These are phyloP conservation scores for Micromys minutus DNA, from an alignment of 2,113 vertebrate genomes.

Conservation along the genomic window DNA sequence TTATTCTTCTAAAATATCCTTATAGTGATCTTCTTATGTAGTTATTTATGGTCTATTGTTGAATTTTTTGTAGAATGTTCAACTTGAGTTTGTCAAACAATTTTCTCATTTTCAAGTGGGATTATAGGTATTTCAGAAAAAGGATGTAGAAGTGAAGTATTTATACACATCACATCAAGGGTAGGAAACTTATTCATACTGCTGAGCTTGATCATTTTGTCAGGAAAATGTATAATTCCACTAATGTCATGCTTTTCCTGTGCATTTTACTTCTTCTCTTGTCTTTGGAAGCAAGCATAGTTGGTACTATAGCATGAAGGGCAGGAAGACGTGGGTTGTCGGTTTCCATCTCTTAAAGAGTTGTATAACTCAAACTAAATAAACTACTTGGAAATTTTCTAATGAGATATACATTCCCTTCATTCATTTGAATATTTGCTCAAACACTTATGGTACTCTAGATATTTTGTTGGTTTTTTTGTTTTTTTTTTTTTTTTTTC, in stretches of 20 bases:
- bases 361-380: not conserved
- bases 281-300: not conserved
- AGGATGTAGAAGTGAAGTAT: not conserved
- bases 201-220: not conserved
- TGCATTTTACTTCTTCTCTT: not conserved
- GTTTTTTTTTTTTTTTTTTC: too few relatives aligned
- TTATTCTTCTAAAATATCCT: not conserved
- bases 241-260: not conserved
- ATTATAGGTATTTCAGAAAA: conserved; percentile 4
- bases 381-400: conserved; percentile 34
- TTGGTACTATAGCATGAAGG: not conserved
- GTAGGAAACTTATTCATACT: not conserved
- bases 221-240: not conserved
- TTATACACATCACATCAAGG: not conserved
- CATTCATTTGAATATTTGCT: not conserved
- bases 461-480: not conserved
- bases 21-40: not conserved
- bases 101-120: not conserved
- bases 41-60: not conserved
- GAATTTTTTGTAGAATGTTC: not conserved
- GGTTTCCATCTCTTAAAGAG: not conserved
- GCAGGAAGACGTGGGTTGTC: not conserved
- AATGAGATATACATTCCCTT: not conserved
- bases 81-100: not conserved
- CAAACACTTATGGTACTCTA: not conserved